Conservation (phyloP, 1,140 invertebrate genomes). For the Drosophila varians region DNA sequence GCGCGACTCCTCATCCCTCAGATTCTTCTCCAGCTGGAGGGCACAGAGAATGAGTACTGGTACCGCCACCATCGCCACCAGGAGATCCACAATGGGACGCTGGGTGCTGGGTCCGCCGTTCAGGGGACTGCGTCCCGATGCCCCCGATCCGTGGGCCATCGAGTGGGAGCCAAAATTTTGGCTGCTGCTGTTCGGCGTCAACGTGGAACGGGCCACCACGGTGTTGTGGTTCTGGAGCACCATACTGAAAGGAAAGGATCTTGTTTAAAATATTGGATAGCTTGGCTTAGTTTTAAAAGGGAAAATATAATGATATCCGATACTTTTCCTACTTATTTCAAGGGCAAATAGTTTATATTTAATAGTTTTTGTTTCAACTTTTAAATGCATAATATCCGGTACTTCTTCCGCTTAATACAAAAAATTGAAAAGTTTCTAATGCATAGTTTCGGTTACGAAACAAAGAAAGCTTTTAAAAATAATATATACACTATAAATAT, state of each 20-base stretch:
- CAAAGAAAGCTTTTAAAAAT: no score
- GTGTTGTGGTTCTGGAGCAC: slow-evolving; percentile 79
- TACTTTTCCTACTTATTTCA: no score
- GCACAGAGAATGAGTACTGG: slow-evolving; percentile 77
- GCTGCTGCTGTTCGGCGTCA: slow-evolving; percentile 69
- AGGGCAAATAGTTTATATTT: no score
- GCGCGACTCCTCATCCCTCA: slow-evolving; percentile 65
- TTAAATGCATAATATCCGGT: no score
- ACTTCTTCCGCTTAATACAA: no score
- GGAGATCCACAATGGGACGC: slow-evolving; percentile 71
- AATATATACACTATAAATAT: no score
- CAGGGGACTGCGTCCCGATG: slow-evolving; percentile 12
- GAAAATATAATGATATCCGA: no score
- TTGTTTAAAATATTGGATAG: neutral
- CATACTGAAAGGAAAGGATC: slow-evolving; percentile 54
- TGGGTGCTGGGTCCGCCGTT: slow-evolving; percentile 57
- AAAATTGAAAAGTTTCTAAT: no score
- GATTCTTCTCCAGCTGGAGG: slow-evolving; percentile 79
- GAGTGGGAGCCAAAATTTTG: slow-evolving; percentile 60
- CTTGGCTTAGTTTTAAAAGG: no score
- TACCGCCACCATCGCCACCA: slow-evolving; percentile 79
- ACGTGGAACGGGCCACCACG: slow-evolving; percentile 68
- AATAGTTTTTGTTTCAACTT: no score
- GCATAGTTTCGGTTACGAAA: no score
- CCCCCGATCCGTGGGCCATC: slow-evolving; percentile 2